A percentile compares a stretch with the other conserved stretches of the same genome.
phyloP scores from a whole-genome alignment of 1,140 invertebrate species.

The Oscheius sp. region DNA sequence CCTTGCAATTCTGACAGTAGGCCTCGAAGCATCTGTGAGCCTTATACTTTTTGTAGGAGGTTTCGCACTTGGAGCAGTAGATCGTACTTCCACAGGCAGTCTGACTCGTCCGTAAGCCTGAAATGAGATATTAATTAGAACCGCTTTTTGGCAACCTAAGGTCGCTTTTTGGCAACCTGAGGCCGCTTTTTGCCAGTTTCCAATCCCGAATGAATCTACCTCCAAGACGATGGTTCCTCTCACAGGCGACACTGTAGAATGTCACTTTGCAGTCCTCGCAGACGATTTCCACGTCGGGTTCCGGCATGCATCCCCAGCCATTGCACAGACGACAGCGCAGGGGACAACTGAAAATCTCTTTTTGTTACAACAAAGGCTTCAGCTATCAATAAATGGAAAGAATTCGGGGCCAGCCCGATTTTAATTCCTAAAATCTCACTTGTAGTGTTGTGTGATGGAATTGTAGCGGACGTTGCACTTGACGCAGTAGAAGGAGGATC shows the following conservation, averaged over 20 bases:
- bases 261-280: conserved; percentile 6
- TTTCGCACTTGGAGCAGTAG: not conserved
- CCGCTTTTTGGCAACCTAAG: not conserved
- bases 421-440: not conserved
- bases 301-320: not conserved
- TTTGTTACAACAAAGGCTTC: too few species aligned
- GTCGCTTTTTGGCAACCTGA: too few species aligned
- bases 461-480: not conserved
- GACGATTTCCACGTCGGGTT: not conserved
- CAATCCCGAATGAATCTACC: too few species aligned
- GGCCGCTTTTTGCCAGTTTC: too few species aligned
- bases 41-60: not conserved
- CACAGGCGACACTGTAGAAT: not conserved
- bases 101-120: not conserved
- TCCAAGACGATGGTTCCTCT: not conserved
- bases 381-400: too few species aligned
- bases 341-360: not conserved
- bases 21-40: not conserved
- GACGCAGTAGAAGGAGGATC: not conserved
- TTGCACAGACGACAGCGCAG: not conserved
- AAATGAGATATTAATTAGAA: not conserved
- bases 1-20: conserved; percentile 1
- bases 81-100: not conserved
- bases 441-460: not conserved
- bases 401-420: not conserved